Evolutionary conservation across 2,113 vertebrate genomes (phyloP), one percentile per base, ranked within the genome.

Genomic region (Tautogolabrus adspersus): DNA sequence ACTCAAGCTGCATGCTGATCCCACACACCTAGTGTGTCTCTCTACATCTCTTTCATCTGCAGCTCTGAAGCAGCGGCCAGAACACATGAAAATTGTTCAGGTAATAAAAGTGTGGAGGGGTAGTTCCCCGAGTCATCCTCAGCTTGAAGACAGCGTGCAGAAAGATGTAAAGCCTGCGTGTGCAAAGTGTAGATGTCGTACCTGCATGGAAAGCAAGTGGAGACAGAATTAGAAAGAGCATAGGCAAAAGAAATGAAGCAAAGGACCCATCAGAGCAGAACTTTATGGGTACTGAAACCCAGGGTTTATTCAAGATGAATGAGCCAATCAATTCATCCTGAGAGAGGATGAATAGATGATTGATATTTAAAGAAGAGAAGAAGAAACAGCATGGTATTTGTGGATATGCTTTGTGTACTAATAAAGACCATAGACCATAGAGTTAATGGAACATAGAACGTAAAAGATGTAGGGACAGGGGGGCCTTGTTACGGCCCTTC

Each of bases 21-120:
- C 80, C 86, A 84, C 83, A 87, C 83, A 85, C 72, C 44, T 74
- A 63, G 66, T 54, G 71, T 8, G 51, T 82, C 65, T 79, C 60
- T 72, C 70, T 10, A 9, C 26, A 13, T 62, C 58, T 68, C 86
- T 89, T 90, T 91, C 87, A 91, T 92, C 85, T 87, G 44, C 44
- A 54, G 62, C 63, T 63, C 72, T 77, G 49, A 81, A 75, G 81
- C 59, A 72, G 79, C 66, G 68, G 64, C 19, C 69, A 52, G 55
- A 75, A 77, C 81, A 69, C 64, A 51, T 66, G 78, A 82, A 89
- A 83, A 81, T 38, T 66, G 73, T 76, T 72, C 70, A 76, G 72
- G 77, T 85, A 78, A 89, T 81, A 79, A 82, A 90, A 82, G 67
- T 73, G 79, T 46, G 75, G 83, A 84, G 59, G 74, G 67, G 82